Conservation (phyloP, 2,797 vertebrate genomes). For the Bradypus variegatus region DNA sequence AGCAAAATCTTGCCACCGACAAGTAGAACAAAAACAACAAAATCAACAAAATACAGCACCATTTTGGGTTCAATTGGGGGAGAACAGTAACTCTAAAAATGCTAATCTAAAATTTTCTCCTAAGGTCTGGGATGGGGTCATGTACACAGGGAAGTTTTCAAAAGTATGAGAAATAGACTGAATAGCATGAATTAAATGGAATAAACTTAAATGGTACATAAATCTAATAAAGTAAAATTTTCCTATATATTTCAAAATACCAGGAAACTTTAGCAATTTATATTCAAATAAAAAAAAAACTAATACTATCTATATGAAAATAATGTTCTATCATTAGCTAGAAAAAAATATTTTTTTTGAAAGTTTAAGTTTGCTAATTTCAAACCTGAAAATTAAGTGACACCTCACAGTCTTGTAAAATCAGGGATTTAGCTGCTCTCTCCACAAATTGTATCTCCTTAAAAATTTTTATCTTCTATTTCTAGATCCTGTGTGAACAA, state of each 20-base stretch:
- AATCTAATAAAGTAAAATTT: background rate
- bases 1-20: slow-evolving; percentile 30
- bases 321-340: background rate
- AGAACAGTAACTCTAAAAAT: background rate
- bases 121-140: background rate
- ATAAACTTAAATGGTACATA: background rate
- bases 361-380: background rate
- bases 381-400: background rate
- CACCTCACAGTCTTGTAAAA: slow-evolving; percentile 15
- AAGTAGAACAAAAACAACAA: background rate
- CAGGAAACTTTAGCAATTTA: background rate
- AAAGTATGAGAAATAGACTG: background rate
- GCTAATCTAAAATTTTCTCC: background rate
- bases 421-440: background rate
- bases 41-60: background rate
- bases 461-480: background rate
- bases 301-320: background rate
- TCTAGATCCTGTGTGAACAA: background rate
- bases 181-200: background rate
- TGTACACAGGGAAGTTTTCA: background rate
- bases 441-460: background rate
- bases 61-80: too few relatives aligned
- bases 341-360: background rate
- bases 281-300: background rate
- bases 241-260: background rate